A percentile compares a stretch with the other conserved stretches of the same genome.
Conservation (phyloP, 2,797 vertebrate genomes). For the Myotis planiceps region DNA sequence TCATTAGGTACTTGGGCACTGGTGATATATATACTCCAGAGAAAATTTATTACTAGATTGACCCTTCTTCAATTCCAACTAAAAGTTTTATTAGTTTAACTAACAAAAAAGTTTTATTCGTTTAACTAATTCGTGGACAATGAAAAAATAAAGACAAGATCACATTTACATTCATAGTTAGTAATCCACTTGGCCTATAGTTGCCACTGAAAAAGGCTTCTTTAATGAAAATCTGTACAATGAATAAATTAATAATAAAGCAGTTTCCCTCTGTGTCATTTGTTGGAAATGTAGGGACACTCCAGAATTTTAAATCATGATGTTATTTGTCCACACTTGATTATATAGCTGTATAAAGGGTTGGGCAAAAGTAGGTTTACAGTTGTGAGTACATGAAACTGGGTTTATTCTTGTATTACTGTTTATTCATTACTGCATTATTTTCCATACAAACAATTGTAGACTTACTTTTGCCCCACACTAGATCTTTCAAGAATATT, state of each 20-base stretch:
- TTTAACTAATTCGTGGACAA: neutral
- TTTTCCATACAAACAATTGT: neutral
- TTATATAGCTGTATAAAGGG: neutral
- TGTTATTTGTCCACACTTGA: neutral
- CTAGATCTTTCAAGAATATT: neutral
- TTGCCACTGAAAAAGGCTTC: neutral
- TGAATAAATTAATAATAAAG: neutral
- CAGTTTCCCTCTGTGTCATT: neutral
- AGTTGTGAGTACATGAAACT: neutral
- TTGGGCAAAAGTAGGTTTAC: neutral
- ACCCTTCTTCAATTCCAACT: neutral
- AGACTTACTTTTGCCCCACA: neutral
- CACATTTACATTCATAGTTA: neutral
- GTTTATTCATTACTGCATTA: neutral
- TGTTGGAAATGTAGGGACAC: neutral
- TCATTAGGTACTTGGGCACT: neutral
- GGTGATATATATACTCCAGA: neutral
- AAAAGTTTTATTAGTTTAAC: neutral
- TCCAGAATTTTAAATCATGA: neutral
- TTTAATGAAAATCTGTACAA: neutral
- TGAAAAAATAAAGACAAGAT: neutral
- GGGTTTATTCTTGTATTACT: neutral
- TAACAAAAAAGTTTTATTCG: neutral
- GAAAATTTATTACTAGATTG: neutral
- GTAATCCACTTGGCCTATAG: neutral